Evolutionary conservation across 2,113 vertebrate genomes (phyloP), one percentile per base, ranked within the genome.

Genomic region (Psammodynastes pulverulentus): DNA sequence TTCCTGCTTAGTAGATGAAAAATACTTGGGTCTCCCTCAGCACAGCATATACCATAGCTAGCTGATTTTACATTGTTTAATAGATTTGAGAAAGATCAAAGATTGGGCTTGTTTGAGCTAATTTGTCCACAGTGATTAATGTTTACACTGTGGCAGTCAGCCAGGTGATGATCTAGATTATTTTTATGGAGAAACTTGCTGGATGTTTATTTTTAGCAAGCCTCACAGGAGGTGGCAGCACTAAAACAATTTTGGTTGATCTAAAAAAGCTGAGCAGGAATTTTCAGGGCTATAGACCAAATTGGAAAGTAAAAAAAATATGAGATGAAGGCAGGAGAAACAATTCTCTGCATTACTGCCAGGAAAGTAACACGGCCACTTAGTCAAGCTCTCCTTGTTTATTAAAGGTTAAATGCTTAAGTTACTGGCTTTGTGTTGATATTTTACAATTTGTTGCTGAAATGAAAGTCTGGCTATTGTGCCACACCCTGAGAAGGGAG

Each of bases 41-140:
- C 34, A 39, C 34, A 79, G 6, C 34, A 43, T 21, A 39, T 79
- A 79, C 34, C 34, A 92, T 91, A 92, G 89, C 91, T 92, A 90
- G 93, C 93, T 94, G 94, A 92, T 96, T 95, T 92, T 26, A 58
- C 21, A 49, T 56, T 91, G 56, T 72, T 72, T 84, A 79, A 92
- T 91, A 91, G 91, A 89, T 93, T 4, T 51, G 72, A 79, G 87
- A 48, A 87, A 72, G 90, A 93, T 46, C 90, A 91, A 87, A 62
- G 86, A 49, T 46, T 84, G 52, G 86, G 88, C 94, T 94, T 92
- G 93, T 93, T 93, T 91, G 92, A 92, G 58, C 89, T 94, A 89
- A 93, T 94, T 85, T 4, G 88, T 95, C 86, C 90, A 90, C 48
- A 93, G 93, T 94, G 95, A 94, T 95, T 91, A 88, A 92, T 95